Percentiles rank a stretch among this genome's conserved stretches.
phyloP scores from a whole-genome alignment of 2,888 invertebrate species.

The Dicranocentrus wangi region DNA sequence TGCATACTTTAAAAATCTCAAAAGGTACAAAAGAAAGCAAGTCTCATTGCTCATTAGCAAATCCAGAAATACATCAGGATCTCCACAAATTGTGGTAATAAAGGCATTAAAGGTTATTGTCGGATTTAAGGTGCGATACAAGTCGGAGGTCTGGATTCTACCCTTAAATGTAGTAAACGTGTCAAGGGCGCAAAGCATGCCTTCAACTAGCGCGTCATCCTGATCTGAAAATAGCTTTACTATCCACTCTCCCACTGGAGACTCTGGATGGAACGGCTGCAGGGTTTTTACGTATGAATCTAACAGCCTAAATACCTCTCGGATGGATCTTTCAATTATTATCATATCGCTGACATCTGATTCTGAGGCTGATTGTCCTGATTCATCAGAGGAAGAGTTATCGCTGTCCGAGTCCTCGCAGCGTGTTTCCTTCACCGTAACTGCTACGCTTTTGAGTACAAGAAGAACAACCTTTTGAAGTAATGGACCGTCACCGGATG shows the following conservation, averaged over 20 bases:
- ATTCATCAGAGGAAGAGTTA: conserved; percentile 74
- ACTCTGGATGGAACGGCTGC: conserved; percentile 90
- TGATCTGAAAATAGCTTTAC: conserved; percentile 92
- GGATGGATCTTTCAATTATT: conserved; percentile 87
- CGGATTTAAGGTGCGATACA: conserved; percentile 86
- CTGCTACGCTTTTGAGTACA: conserved; percentile 90
- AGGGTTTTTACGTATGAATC: conserved; percentile 87
- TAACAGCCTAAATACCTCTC: conserved; percentile 84
- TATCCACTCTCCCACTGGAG: conserved; percentile 89
- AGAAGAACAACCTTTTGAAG: conserved; percentile 90
- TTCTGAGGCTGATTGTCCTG: conserved; percentile 88
- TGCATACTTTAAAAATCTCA: conserved; percentile 88
- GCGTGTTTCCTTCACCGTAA: conserved; percentile 91
- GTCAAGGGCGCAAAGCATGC: conserved; percentile 92
- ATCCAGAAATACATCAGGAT: conserved; percentile 86
- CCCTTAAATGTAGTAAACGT: conserved; percentile 85
- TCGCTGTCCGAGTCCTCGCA: conserved; percentile 75
- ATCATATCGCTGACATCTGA: conserved; percentile 88
- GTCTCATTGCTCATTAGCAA: conserved; percentile 92
- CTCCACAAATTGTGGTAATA: conserved; percentile 86
- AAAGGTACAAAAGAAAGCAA: conserved; percentile 88
- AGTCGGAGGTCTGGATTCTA: conserved; percentile 71
- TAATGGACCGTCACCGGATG: conserved; percentile 82
- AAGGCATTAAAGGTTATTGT: conserved; percentile 91
- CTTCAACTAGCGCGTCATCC: conserved; percentile 91